Base-by-base conservation (phyloP, 1,140 invertebrate genomes). In the Zaprionus kolodkinae region DNA sequence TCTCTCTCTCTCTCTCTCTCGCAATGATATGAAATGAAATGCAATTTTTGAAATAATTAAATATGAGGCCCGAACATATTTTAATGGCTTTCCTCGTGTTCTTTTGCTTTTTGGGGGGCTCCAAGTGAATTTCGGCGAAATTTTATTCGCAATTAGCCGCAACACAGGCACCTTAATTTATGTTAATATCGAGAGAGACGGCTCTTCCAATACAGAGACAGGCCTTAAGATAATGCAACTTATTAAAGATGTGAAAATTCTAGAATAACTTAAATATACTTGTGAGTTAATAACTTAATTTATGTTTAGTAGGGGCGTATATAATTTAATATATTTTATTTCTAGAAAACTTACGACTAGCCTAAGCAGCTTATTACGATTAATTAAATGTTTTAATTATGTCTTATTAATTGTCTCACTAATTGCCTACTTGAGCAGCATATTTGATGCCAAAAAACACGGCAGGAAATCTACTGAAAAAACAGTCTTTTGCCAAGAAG, bases 31-130 rank as follows among this genome's bases (percentile, higher is more conserved):
- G 54, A 78, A 83, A 43, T 79, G 76, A 88, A 88, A 76, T 87
- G 83, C 80, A 84, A 78, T 84, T 88, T 81, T 72, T 75, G 62
- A 84, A 78, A 88, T 88, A 88, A 88, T 88, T 88, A 88, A 88
- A 87, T 87, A 80, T 84, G 84, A 78, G 72, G 68, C 61, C 40
- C 73, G 63, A 65, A 65, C 72, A 86, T 81, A 70, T 78, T 70
- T 65, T 40, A 15, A 12, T 35, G 56, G 62, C 27, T 61, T 56
- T 27, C 65, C 70, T 77, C 30, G 12, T 17, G 60, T 63, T 45
- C 45, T 54, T n/a, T 55, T 56, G 1, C 21, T 21, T 21, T 21
- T n/a, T n/a, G n/a, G n/a, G 21, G 30, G 33, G 6, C 0, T 12
- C 60, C 30, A 64, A 21, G 7, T 61, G 78, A 81, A 45, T 63